Percentiles rank a stretch among this genome's conserved stretches.
Evolutionary conservation across 2,797 vertebrate species (phyloP).

Genomic region (Capromys pilorides): DNA sequence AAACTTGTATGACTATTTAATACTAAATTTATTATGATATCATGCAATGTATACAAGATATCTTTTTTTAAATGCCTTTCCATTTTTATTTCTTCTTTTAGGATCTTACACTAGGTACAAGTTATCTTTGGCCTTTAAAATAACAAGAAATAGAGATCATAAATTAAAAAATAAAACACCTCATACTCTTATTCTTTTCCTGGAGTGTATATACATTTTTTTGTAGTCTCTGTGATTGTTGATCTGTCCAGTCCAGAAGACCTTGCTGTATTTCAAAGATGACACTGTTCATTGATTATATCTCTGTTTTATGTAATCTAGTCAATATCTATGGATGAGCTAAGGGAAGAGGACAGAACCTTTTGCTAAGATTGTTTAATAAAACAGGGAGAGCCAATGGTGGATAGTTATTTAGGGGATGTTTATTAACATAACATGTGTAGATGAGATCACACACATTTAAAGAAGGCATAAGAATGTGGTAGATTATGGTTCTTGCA

Average conservation of each 20-base stretch:
- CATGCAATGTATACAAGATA: neutral
- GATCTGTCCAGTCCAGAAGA: neutral
- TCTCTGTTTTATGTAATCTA: neutral
- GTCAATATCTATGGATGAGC: neutral
- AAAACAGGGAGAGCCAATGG: neutral
- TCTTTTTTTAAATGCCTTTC: no score
- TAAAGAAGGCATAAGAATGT: conserved; percentile 50
- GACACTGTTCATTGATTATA: conserved; percentile 3
- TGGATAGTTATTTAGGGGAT: conserved; percentile 24
- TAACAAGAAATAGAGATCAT: neutral
- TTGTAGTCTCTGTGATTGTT: neutral
- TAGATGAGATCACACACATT: conserved; percentile 9
- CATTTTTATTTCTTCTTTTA: no score
- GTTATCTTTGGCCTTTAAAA: neutral
- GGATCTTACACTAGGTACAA: no score
- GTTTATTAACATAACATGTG: conserved; percentile 43
- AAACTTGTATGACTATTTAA: neutral
- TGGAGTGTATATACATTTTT: neutral
- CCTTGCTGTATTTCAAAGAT: neutral
- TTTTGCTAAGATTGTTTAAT: conserved; percentile 46
- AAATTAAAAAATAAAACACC: neutral
- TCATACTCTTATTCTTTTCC: neutral
- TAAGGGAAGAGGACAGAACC: neutral
- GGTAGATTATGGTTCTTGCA: conserved; percentile 1
- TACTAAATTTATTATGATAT: neutral